Evolutionary conservation across 2,888 invertebrate genomes (phyloP).

Genomic region (Eledone cirrhosa): DNA sequence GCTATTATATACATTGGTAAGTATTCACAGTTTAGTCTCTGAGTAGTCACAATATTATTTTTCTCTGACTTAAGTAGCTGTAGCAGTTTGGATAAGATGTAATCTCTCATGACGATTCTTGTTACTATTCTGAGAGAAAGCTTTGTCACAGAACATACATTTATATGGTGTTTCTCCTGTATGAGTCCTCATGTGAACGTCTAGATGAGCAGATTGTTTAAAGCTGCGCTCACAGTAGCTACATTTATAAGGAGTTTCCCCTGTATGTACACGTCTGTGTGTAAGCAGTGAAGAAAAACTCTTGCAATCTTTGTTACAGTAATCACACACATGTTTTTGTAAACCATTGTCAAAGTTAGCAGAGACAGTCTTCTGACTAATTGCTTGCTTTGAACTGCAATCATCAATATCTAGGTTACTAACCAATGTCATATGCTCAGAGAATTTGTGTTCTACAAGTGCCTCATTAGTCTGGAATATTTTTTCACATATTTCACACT

Average conservation of each 20-base stretch:
- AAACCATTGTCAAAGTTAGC: background rate
- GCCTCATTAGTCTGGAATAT: background rate
- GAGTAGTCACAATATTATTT: no score
- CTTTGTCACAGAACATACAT: constrained; percentile 18
- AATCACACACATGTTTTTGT: constrained; percentile 4
- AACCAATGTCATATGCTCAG: no score
- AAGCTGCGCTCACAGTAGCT: constrained; percentile 7
- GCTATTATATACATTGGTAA: no score
- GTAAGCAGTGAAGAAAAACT: constrained; percentile 14
- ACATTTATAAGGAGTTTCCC: constrained; percentile 5
- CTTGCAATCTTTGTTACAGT: constrained; percentile 7
- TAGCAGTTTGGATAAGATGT: constrained; percentile 9
- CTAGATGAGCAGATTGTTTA: constrained; percentile 16
- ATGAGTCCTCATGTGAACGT: constrained; percentile 16
- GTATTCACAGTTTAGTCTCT: no score
- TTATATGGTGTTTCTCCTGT: constrained; percentile 14
- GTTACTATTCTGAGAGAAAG: constrained; percentile 21
- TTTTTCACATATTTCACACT: background rate
- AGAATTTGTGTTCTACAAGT: background rate
- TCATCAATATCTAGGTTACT: no score
- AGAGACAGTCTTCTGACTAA: no score
- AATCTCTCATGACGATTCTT: background rate
- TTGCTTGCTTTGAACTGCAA: no score
- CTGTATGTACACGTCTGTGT: constrained; percentile 8
- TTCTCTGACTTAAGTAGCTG: no score